phyloP scores from a whole-genome alignment of 1,140 invertebrate species.

The Hirudo medicinalis region DNA sequence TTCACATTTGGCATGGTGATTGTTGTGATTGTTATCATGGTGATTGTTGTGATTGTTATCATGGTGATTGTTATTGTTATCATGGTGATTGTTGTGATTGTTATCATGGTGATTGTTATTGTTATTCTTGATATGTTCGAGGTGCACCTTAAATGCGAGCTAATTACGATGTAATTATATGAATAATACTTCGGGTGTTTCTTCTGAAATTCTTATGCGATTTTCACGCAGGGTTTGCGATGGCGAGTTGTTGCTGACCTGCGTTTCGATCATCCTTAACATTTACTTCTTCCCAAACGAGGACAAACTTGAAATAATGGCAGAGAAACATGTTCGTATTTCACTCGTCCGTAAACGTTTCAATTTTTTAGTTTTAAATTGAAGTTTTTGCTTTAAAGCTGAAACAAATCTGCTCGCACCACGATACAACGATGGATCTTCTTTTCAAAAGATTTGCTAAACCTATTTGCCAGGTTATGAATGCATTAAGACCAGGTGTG shows the following conservation, averaged over 20 bases:
- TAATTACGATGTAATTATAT: neutral
- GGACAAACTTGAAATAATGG: neutral
- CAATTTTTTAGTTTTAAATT: neutral
- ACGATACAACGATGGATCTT: neutral
- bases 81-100: neutral
- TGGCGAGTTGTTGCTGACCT: neutral
- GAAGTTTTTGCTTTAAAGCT: neutral
- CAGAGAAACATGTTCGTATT: neutral
- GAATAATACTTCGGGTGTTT: neutral
- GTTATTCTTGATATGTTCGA: neutral
- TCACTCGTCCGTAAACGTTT: neutral
- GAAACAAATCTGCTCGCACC: neutral
- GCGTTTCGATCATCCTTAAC: neutral
- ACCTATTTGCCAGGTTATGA: too few species aligned
- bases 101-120: neutral
- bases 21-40: too few species aligned
- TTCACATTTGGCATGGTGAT: neutral
- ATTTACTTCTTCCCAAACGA: conserved; percentile 3
- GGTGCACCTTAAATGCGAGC: neutral
- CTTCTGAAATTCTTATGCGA: neutral
- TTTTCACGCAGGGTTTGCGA: neutral
- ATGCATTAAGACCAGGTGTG: neutral
- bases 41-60: too few species aligned
- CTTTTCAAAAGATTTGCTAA: neutral
- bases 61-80: neutral